Base-by-base conservation (phyloP, 2,888 invertebrate species). In the Orchestes rusci region DNA sequence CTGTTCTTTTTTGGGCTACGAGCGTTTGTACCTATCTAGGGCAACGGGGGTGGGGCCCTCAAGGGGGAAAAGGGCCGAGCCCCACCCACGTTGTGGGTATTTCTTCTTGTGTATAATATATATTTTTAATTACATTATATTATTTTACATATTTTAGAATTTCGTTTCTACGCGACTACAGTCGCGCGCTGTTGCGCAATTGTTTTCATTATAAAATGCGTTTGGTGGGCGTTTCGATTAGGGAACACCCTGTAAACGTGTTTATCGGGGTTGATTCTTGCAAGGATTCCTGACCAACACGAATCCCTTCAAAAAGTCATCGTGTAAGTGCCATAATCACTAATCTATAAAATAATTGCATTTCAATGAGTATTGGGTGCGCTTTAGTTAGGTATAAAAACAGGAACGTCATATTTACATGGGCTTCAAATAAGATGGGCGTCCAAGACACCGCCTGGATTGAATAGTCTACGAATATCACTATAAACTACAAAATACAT, bases 121-220 rank as follows among this genome's bases (percentile, higher is more conserved):
- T 62, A 61, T 61, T 59, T 62, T 64, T 61, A 59, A 62, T 63
- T 62, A 64, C 61, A 62, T 59, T 60, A 64, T 61, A 62, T 62
- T 39, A 39, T 67, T 62, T 66, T 67, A 67, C 66, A 68, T 62
- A 67, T 45, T 55, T 69, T 69, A 69, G 69, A 69, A 69, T 69
- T 68, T 69, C 67, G 68, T 69, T 67, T 67, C 64, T 61, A 63
- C 66, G 65, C 51, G 47, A 46, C 45, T 42, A 43, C 23, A 12
- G 32, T 17, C 40, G 37, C 45, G 50, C 44, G 45, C 45, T 39
- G 31, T 45, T 43, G 39, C 46, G 52, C 54, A 53, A 50, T 53
- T 47, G 5, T 45, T 42, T 28, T 41, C 37, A 29, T 41, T 46
- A 42, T 46, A 46, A 38, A 42, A 38, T 41, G 46, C 42, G 41